phyloP scores from a whole-genome alignment of 2,888 invertebrate species.

The Galerucella calmariensis region DNA sequence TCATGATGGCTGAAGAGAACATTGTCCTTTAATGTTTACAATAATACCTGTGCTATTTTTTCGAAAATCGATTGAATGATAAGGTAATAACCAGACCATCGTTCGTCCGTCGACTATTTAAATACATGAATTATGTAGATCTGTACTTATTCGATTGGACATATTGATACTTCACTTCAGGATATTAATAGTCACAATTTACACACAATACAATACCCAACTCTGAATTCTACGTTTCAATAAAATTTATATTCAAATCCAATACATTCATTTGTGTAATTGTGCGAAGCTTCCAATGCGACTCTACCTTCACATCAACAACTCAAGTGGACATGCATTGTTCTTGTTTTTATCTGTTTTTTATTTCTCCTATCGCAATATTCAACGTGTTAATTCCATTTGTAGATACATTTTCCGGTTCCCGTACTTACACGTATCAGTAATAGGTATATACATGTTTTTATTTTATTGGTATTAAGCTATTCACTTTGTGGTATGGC shows the following conservation, averaged over 20 bases:
- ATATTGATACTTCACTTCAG: slow-evolving; percentile 65
- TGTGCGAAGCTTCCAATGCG: slow-evolving; percentile 48
- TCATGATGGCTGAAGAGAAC: too few species aligned
- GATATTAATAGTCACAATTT: slow-evolving; percentile 66
- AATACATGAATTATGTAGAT: slow-evolving; percentile 67
- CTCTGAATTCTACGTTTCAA: slow-evolving; percentile 60
- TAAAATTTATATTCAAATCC: slow-evolving; percentile 64
- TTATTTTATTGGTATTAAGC: too few species aligned
- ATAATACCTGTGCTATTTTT: slow-evolving; percentile 39
- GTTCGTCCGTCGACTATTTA: slow-evolving; percentile 59
- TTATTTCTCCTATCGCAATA: slow-evolving; percentile 23
- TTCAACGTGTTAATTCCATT: slow-evolving; percentile 25
- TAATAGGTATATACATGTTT: too few species aligned
- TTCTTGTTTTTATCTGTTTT: slow-evolving; percentile 20
- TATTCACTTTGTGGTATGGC: too few species aligned
- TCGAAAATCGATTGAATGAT: slow-evolving; percentile 61
- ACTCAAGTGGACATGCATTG: slow-evolving; percentile 31
- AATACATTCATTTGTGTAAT: slow-evolving; percentile 60
- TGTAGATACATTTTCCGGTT: slow-evolving; percentile 7
- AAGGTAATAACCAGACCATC: slow-evolving; percentile 63
- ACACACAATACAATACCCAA: slow-evolving; percentile 64
- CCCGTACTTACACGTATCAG: too few species aligned
- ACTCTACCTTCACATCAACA: slow-evolving; percentile 40
- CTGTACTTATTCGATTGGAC: slow-evolving; percentile 65
- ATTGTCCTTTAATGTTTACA: not conserved